Evolutionary conservation across 2,888 invertebrate species (phyloP).

Genomic region (Horisme vitalbata): DNA sequence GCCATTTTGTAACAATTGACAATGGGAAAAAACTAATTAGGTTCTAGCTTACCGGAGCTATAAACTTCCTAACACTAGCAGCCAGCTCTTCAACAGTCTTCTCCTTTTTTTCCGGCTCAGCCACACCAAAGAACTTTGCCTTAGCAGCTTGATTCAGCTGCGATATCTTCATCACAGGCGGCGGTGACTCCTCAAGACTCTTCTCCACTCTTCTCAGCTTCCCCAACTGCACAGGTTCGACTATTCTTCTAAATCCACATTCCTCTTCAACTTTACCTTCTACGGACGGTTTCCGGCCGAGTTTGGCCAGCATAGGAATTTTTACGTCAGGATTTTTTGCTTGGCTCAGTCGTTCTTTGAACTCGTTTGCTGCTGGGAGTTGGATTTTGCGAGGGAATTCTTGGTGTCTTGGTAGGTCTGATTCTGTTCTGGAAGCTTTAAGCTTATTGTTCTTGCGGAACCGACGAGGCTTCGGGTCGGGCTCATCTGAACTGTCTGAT

Average conservation of each 20-base stretch:
- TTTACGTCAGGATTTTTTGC: conserved; percentile 64
- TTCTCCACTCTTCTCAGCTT: conserved; percentile 65
- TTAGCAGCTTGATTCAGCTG: conserved; percentile 69
- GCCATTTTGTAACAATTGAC: too few relatives aligned
- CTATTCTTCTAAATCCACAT: conserved; percentile 63
- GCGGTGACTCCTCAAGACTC: conserved; percentile 44
- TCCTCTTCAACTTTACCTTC: conserved; percentile 65
- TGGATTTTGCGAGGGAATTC: conserved; percentile 52
- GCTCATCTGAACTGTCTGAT: conserved; percentile 74
- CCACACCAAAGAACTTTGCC: conserved; percentile 71
- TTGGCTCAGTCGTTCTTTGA: conserved; percentile 57
- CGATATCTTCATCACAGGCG: conserved; percentile 63
- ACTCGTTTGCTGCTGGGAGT: conserved; percentile 51
- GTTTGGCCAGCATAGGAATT: conserved; percentile 62
- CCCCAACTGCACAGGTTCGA: conserved; percentile 69
- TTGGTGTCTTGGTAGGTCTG: conserved; percentile 63
- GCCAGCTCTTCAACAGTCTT: conserved; percentile 68
- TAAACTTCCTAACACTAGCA: conserved; percentile 73
- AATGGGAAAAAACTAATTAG: too few relatives aligned
- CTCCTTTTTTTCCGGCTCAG: conserved; percentile 59
- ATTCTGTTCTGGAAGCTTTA: conserved; percentile 72
- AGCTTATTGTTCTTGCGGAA: conserved; percentile 74
- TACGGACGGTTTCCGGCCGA: conserved; percentile 63
- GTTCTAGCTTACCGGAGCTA: conserved; percentile 72
- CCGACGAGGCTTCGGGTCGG: conserved; percentile 60